Conservation (phyloP, 2,113 vertebrate species). For the Opisthocomus hoazin region DNA sequence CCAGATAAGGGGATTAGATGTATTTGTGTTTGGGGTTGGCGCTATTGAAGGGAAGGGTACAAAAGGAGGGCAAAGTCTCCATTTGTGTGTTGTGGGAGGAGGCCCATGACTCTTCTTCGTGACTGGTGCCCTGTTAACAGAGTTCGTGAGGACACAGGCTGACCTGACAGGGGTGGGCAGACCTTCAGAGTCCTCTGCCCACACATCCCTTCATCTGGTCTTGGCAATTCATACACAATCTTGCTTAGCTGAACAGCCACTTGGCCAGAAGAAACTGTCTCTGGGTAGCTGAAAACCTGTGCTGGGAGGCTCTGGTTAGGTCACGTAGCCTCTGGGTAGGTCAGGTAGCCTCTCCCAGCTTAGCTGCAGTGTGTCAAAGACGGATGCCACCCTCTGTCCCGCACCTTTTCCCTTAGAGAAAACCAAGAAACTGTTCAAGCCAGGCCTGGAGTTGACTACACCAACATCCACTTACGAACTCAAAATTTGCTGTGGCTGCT, state of each 20-base stretch:
- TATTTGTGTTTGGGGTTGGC: neutral
- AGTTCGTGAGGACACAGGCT: neutral
- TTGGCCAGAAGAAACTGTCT: neutral
- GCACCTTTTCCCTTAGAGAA: neutral
- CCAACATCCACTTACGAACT: neutral
- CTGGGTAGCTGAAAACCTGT: neutral
- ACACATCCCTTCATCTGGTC: neutral
- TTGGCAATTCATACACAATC: neutral
- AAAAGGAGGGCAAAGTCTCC: neutral
- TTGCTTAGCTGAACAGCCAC: neutral
- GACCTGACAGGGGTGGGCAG: neutral
- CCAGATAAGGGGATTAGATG: neutral
- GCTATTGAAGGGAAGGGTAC: neutral
- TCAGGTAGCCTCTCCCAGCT: rapidly evolving
- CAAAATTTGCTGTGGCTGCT: neutral
- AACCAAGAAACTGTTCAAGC: neutral
- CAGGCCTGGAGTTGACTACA: neutral
- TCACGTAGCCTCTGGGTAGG: rapidly evolving
- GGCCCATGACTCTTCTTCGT: rapidly evolving
- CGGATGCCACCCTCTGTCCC: neutral
- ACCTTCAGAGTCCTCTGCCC: neutral
- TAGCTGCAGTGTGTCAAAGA: neutral
- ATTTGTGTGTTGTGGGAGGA: neutral
- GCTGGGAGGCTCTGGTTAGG: neutral
- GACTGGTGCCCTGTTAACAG: neutral